Base-by-base conservation (phyloP, 2,113 vertebrate species). In the Camelus dromedarius region DNA sequence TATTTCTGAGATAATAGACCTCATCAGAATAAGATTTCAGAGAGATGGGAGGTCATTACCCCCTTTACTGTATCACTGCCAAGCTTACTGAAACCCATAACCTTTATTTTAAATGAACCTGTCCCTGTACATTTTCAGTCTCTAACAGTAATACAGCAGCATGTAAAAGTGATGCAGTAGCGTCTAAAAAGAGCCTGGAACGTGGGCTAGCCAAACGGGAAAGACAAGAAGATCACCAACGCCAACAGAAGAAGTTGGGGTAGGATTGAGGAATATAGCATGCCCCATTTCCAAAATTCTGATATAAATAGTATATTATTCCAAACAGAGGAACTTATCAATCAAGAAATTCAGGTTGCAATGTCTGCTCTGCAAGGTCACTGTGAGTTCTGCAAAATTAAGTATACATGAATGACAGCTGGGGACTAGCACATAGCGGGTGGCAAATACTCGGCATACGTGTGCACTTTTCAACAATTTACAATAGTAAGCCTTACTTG, bases 81-180 rank as follows among this genome's bases (percentile, higher is more conserved):
- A 93, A 26, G 2, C 8, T 80, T 81, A 69, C 10, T 69, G 70
- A 79, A 70, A 50, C 19, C 26, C 24, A 73, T 56, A 48, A 54
- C 14, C 10, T 86, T 86, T 77, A 81, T 93, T 90, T 89, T 81
- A 94, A 89, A 50, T 89, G 26, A 94, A 67, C 8, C 20, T 32
- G 10, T 42, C 2, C 15, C 30, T 73, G 15, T 73, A 28, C 1
- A 35, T 70, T 89, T 64, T 84, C 11, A 79, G 35, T 56, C 24
- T 82, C 7, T 62, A 42, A 58, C 42, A 85, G 30, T 35, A 70
- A 38, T 6, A 66, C 4, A 42, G 15, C 6, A 52, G 18, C 26
- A 58, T 35, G 11, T 66, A 64, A 83, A 96, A 56, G 19, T 58
- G 62, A 80, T 46, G n/a, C 0, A 69, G 19, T 48, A 30, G 26